Base-by-base conservation (phyloP, 2,797 vertebrate genomes). In the Luscinia megarhynchos region DNA sequence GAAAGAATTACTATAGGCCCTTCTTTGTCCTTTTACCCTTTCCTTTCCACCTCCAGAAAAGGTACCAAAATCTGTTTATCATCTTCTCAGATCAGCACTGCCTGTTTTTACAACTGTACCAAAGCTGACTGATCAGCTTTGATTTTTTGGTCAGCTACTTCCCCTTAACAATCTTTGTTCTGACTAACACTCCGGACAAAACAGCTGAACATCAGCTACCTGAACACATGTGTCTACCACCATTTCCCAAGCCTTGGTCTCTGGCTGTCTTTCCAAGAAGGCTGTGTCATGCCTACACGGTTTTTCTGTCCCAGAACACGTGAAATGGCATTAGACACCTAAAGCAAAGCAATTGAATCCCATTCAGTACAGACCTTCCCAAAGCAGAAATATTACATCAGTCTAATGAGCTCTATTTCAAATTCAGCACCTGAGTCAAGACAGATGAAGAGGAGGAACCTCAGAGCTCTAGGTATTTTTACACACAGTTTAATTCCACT, bases 161-260 rank as follows among this genome's bases (percentile, higher is more conserved):
- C 16, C 45, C 22, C 50, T 29, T 19, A 87, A 34, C 16, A 30
- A 14, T 19, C 30, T 85, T 64, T 91, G 36, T 61, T 89, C 54
- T 23, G 53, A 59, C 45, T 45, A 89, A 79, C 19, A 21, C 12
- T 59, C 40, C 34, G 45, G 34, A 50, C 10, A 75, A 91, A 84
- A n/a, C 0, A 77, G 34, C 27, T 58, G 75, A 66, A 57, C 45
- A 69, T 58, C 43, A 82, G 38, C 36, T 76, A 26, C 51, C 55
- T 66, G 69, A 66, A 62, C 22, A 62, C 22, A 17, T 0, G 0
- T 7, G 7, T 6, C 61, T 36, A 40, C 4, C 29, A 36, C 12
- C n/a, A 34, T 48, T 73, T 58, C 6, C 59, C 26, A 53, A 76
- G 51, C 32, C 53, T 38, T 59, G 19, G 11, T 30, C 40, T 66